Evolutionary conservation across 2,797 vertebrate species (phyloP), one percentile per base, ranked within the genome.

Genomic region (Tapirus indicus): DNA sequence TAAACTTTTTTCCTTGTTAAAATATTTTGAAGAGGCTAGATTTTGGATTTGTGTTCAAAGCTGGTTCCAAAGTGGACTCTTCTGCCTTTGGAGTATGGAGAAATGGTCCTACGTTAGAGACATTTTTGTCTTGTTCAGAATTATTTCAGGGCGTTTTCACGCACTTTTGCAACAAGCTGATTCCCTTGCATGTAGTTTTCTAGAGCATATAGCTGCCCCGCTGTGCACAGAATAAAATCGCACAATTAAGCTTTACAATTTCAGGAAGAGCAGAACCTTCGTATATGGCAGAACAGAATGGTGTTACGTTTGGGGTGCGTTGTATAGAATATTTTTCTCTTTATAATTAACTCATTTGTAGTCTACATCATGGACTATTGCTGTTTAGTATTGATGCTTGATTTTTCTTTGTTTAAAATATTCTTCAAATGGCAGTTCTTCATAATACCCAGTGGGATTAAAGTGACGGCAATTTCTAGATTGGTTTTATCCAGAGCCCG

Each of bases 91-190:
- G 84, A 93, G 62, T 85, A 92, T 69, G 92, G 87, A 97, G 83
- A 89, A 89, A 71, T 54, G 79, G 47, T 69, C 47, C 62, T 83
- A 6, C 78, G 58, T 69, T 71, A 91, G 49, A 96, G 86, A 96
- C 87, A 72, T 83, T 98, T 98, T 97, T 97, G 95, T 96, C 85
- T 87, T 92, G 23, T 82, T 97, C 94, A 72, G 69, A 91, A 95
- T 94, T 97, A 97, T 96, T 97, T 98, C 83, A 86, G 91, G 94
- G 41, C 58, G 82, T 96, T 98, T 98, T 97, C 93, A 97, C 88
- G 92, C 95, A 97, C 49, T 96, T 97, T 98, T 97, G 52, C 90
- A 97, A 93, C 78, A 97, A 97, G 90, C 93, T 98, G 88, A 88
- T 92, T 94, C 72, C 54, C 80, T 97, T 94, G 83, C 72, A 89